These are phyloP conservation scores for Dendroctonus ponderosae DNA, from an alignment of 1,140 invertebrate species.

Conservation along the genomic window DNA sequence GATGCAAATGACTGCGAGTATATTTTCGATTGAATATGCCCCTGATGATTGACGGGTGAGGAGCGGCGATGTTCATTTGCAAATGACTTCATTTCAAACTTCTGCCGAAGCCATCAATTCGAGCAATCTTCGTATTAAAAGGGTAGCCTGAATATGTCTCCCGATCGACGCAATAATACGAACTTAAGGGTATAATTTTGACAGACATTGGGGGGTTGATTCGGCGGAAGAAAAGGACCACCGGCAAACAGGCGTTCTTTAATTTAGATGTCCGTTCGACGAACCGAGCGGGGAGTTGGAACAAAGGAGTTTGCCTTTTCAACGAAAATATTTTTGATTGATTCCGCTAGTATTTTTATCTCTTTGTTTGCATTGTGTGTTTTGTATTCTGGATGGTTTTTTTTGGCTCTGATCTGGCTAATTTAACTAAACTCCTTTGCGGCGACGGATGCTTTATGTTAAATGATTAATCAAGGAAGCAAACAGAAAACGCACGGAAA, in stretches of 20 bases:
- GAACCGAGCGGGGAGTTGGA: slow-evolving; percentile 2
- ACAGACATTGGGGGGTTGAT: slow-evolving; percentile 35
- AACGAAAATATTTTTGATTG: slow-evolving; percentile 11
- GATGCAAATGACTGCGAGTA: slow-evolving; percentile 27
- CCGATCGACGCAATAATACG: slow-evolving; percentile 43
- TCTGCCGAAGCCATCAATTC: slow-evolving; percentile 48
- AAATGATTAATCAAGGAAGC: no score
- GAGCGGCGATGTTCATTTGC: slow-evolving; percentile 51
- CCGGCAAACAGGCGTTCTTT: slow-evolving; percentile 33
- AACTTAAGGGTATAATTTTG: slow-evolving; percentile 46
- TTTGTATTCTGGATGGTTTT: no score
- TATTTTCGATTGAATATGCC: slow-evolving; percentile 50
- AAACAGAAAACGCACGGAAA: no score
- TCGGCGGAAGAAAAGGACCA: slow-evolving; percentile 33
- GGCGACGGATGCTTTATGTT: no score
- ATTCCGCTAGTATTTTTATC: no score
- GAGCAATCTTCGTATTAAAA: slow-evolving; percentile 52
- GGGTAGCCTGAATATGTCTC: slow-evolving; percentile 39
- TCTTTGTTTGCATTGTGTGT: no score
- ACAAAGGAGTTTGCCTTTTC: slow-evolving; percentile 14
- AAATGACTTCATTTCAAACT: slow-evolving; percentile 51
- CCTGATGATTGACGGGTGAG: slow-evolving; percentile 47
- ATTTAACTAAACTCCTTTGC: no score
- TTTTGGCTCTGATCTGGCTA: no score
- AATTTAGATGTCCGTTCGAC: slow-evolving; percentile 29